These are phyloP conservation scores for Oncorhynchus nerka DNA, from an alignment of 2,113 vertebrate species.

Conservation along the genomic window DNA sequence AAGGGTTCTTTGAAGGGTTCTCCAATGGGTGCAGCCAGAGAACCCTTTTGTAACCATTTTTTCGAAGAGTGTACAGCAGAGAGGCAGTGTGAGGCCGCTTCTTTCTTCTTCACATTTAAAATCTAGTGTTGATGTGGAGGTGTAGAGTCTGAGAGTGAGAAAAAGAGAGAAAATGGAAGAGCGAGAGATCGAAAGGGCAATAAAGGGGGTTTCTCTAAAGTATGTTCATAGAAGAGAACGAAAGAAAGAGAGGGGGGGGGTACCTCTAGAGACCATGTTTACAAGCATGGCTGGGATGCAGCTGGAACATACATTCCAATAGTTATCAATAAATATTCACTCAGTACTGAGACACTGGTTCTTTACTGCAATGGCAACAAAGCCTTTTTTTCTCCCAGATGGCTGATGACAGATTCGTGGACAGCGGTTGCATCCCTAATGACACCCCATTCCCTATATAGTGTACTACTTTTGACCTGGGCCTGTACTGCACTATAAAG, in stretches of 20 bases:
- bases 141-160: background rate
- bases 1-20: too few relatives aligned
- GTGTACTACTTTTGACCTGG: too few relatives aligned
- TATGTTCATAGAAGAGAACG: background rate
- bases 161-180: slow-evolving; percentile 6
- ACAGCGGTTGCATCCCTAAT: too few relatives aligned
- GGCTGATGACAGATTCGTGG: slow-evolving; percentile 42
- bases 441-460: too few relatives aligned
- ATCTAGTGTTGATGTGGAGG: too few relatives aligned
- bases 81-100: too few relatives aligned
- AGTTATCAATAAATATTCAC: slow-evolving; percentile 60
- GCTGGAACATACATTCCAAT: slow-evolving; percentile 41
- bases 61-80: background rate
- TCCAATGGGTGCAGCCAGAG: too few relatives aligned
- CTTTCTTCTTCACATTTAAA: too few relatives aligned
- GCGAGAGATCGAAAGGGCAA: background rate
- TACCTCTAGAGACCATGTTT: slow-evolving; percentile 6
- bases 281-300: background rate
- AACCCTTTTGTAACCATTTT: too few relatives aligned
- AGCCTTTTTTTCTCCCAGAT: slow-evolving; percentile 32
- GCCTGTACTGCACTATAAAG: background rate
- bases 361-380: slow-evolving; percentile 37
- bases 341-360: slow-evolving; percentile 47
- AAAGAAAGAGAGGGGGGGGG: background rate
- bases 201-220: background rate